phyloP scores from a whole-genome alignment of 2,888 invertebrate genomes.

The Brassicogethes aeneus region DNA sequence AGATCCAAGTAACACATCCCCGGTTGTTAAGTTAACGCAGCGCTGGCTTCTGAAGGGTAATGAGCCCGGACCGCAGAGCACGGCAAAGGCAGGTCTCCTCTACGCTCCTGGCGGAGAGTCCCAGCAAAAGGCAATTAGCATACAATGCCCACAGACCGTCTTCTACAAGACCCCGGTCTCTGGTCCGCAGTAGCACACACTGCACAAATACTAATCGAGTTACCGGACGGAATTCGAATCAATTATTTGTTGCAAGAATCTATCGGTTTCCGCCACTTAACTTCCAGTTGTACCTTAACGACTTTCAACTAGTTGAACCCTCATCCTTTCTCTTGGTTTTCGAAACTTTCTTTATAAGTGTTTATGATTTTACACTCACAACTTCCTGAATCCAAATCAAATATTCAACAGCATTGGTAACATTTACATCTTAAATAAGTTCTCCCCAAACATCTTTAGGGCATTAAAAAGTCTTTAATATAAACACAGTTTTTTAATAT shows the following conservation, averaged over 20 bases:
- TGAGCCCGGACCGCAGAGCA: conserved; percentile 28
- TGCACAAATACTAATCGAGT: conserved; percentile 1
- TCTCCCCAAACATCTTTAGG: too few species aligned
- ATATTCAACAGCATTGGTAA: too few species aligned
- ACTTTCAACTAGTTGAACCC: neutral
- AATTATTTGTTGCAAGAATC: neutral
- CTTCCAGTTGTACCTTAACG: too few species aligned
- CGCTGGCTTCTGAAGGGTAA: conserved; percentile 26
- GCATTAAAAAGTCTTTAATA: too few species aligned
- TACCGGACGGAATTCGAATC: neutral
- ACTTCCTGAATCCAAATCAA: too few species aligned
- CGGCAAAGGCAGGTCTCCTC: too few species aligned
- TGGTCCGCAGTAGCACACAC: neutral
- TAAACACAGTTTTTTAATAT: too few species aligned
- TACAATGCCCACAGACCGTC: conserved; percentile 30
- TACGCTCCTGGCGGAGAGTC: conserved; percentile 25
- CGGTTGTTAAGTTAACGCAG: conserved; percentile 29
- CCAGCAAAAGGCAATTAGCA: conserved; percentile 30
- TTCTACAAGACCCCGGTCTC: conserved; percentile 4
- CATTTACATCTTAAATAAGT: too few species aligned
- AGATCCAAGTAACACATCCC: conserved; percentile 32
- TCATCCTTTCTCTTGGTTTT: too few species aligned
- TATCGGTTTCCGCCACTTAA: neutral
- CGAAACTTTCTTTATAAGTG: too few species aligned
- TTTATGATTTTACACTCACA: too few species aligned